Conservation (phyloP, 2,888 invertebrate species). For the Troides helena region DNA sequence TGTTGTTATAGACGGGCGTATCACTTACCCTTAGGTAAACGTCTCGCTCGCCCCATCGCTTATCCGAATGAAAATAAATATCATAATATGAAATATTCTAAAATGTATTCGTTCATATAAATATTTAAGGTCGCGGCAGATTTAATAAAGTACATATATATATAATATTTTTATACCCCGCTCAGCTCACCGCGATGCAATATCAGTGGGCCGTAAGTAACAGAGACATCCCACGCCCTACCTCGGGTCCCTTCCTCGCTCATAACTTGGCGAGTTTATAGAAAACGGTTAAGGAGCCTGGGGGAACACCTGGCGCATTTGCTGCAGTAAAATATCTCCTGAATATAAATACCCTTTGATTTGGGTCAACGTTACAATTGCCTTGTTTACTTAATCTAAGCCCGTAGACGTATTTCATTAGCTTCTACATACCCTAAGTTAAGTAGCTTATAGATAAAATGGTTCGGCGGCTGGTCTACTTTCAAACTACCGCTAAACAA, state of each 20-base stretch:
- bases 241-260: slow-evolving; percentile 22
- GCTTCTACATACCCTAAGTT: not conserved
- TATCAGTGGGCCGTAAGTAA: slow-evolving; percentile 30
- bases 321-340: slow-evolving; percentile 22
- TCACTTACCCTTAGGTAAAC: no score
- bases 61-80: no score
- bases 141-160: slow-evolving; percentile 29
- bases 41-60: no score
- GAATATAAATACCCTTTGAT: slow-evolving; percentile 28
- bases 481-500: no score
- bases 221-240: slow-evolving; percentile 25
- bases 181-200: slow-evolving; percentile 26
- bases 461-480: not conserved
- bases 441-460: not conserved
- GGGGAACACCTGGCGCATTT: slow-evolving; percentile 26
- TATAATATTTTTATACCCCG: slow-evolving; percentile 27
- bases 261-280: slow-evolving; percentile 30
- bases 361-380: slow-evolving; percentile 10
- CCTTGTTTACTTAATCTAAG: slow-evolving; percentile 2
- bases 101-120: not conserved
- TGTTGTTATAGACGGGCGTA: no score
- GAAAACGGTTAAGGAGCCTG: slow-evolving; percentile 28
- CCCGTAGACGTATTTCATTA: not conserved
- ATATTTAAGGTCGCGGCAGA: not conserved
- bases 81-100: not conserved